A percentile compares a stretch with the other conserved stretches of the same genome.
Evolutionary conservation across 2,113 vertebrate genomes (phyloP).

Genomic region (Lagopus leucura): DNA sequence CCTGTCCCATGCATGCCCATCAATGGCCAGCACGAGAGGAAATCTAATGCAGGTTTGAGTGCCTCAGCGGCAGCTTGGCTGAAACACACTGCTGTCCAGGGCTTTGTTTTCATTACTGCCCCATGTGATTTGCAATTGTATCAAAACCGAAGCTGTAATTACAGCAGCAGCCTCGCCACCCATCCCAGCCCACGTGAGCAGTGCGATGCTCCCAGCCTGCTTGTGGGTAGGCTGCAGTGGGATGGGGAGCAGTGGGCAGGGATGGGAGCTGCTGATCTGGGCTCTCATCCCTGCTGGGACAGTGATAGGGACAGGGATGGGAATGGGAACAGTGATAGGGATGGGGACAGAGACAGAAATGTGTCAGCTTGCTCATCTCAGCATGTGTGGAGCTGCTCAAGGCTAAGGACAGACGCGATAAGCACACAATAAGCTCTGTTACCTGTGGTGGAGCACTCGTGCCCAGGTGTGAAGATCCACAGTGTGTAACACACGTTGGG

Average conservation of each 20-base stretch:
- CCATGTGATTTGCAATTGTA: background rate
- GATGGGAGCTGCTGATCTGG: background rate
- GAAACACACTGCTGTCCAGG: background rate
- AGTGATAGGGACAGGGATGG: background rate
- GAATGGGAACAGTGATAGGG: background rate
- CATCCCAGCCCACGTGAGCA: accelerated
- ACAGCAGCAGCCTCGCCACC: background rate
- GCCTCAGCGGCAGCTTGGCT: background rate
- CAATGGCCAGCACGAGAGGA: conserved; percentile 1
- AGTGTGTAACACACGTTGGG: too few species aligned
- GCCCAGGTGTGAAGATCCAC: background rate
- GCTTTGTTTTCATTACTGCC: conserved; percentile 23
- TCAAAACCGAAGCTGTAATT: background rate
- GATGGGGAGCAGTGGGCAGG: accelerated
- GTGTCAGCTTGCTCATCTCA: too few species aligned
- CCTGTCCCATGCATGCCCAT: background rate
- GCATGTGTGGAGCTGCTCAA: background rate
- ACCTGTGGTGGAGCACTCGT: background rate
- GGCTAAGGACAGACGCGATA: too few species aligned
- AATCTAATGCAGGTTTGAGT: background rate
- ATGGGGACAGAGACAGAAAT: background rate
- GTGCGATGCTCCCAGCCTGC: accelerated
- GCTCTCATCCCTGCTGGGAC: background rate
- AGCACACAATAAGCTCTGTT: background rate
- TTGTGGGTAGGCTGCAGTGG: background rate